These are phyloP conservation scores for Napeogenes sylphis DNA, from an alignment of 2,888 invertebrate genomes.

Conservation along the genomic window DNA sequence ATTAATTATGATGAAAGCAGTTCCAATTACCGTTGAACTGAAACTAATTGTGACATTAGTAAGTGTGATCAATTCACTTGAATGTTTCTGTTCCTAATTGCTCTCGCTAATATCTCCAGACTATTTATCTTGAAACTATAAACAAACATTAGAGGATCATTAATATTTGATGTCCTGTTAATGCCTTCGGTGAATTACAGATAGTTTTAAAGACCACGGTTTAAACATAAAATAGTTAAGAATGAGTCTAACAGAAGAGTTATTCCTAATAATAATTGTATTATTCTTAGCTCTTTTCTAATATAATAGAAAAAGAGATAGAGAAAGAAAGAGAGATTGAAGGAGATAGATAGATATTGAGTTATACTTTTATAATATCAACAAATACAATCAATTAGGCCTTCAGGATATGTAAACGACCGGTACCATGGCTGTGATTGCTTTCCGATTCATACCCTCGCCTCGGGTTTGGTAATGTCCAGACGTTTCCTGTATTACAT, in stretches of 20 bases:
- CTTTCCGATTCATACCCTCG: conserved; percentile 64
- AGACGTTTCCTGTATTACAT: conserved; percentile 72
- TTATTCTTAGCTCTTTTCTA: too few species aligned
- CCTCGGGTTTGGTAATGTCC: conserved; percentile 65
- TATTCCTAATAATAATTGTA: too few species aligned
- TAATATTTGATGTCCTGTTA: background rate
- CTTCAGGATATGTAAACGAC: background rate
- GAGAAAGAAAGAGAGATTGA: too few species aligned
- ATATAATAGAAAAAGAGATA: too few species aligned
- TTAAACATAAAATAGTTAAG: background rate
- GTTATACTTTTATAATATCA: background rate
- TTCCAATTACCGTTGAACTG: conserved; percentile 14
- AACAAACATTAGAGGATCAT: conserved; percentile 3
- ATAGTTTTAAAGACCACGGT: background rate
- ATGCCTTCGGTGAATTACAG: too few species aligned
- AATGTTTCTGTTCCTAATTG: conserved; percentile 15
- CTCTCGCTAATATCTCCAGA: conserved; percentile 9
- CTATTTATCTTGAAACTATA: background rate
- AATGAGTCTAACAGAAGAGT: too few species aligned
- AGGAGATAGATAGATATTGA: background rate
- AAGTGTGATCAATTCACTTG: conserved; percentile 13
- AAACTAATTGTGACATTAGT: conserved; percentile 19
- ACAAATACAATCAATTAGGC: conserved; percentile 2
- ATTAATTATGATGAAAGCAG: conserved; percentile 12
- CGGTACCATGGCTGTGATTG: conserved; percentile 62